Evolutionary conservation across 2,888 invertebrate species (phyloP).

Genomic region (Microdon myrmicae): DNA sequence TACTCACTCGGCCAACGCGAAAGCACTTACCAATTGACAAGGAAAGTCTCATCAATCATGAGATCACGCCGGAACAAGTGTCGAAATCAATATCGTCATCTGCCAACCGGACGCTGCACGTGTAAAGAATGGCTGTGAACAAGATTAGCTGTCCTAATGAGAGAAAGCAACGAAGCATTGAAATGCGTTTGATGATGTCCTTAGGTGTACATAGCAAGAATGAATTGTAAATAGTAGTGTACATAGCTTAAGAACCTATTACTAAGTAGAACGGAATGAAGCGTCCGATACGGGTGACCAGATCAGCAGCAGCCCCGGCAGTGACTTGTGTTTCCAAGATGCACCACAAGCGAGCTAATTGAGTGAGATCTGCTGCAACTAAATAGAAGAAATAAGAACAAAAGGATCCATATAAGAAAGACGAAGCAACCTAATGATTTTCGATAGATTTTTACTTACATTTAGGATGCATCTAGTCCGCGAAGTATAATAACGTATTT

Average conservation of each 20-base stretch:
- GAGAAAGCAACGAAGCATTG: conserved; percentile 46
- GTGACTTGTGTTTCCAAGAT: conserved; percentile 17
- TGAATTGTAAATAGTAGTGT: conserved; percentile 47
- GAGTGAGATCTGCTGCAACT: conserved; percentile 38
- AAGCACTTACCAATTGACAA: conserved; percentile 55
- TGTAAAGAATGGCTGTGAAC: conserved; percentile 52
- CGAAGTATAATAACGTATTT: too few species aligned
- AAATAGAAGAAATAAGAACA: conserved; percentile 1
- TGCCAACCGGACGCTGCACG: conserved; percentile 56
- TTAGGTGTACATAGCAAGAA: conserved; percentile 47
- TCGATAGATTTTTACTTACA: conserved; percentile 31
- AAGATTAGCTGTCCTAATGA: conserved; percentile 28
- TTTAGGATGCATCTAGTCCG: conserved; percentile 52
- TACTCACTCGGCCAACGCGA: conserved; percentile 53
- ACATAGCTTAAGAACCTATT: conserved; percentile 38
- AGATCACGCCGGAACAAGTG: conserved; percentile 54
- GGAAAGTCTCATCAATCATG: conserved; percentile 56
- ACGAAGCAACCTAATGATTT: too few species aligned
- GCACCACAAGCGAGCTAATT: conserved; percentile 14
- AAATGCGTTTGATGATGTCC: too few species aligned
- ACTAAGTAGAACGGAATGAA: conserved; percentile 16
- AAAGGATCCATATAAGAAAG: conserved; percentile 6
- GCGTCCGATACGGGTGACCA: conserved; percentile 18
- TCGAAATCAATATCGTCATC: conserved; percentile 43
- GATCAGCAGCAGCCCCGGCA: background rate